Evolutionary conservation across 2,797 vertebrate genomes (phyloP).

Genomic region (Delichon dasypus): DNA sequence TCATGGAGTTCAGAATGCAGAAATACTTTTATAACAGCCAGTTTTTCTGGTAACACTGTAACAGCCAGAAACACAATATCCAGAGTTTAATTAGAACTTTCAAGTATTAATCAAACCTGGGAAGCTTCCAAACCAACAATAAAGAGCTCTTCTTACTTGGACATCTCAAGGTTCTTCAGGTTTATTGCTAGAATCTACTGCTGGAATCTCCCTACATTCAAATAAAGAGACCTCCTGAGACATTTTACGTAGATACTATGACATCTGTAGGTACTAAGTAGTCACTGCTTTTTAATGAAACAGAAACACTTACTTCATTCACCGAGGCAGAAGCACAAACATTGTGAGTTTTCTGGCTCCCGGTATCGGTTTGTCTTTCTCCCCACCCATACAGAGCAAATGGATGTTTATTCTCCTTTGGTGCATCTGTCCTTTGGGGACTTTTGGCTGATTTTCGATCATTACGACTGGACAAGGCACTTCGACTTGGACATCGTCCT

Average conservation of each 20-base stretch:
- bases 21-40: not conserved
- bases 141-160: not conserved
- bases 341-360: slow-evolving; percentile 90
- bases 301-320: slow-evolving; percentile 78
- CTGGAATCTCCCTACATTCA: not conserved
- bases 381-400: slow-evolving; percentile 92
- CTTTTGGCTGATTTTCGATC: slow-evolving; percentile 70
- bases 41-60: not conserved
- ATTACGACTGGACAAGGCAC: slow-evolving; percentile 71
- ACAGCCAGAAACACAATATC: not conserved
- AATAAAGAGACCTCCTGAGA: not conserved
- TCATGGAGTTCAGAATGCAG: not conserved
- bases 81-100: not conserved
- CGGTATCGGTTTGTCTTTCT: slow-evolving; percentile 85
- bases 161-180: not conserved
- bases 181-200: not conserved
- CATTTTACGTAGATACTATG: not conserved
- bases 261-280: not conserved
- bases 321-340: slow-evolving; percentile 85
- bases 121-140: not conserved
- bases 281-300: not conserved
- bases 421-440: slow-evolving; percentile 69
- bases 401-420: slow-evolving; percentile 84
- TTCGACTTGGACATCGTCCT: slow-evolving; percentile 50
- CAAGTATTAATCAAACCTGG: not conserved